Conservation (phyloP, 2,888 invertebrate species). For the Sussaba pulchella region DNA sequence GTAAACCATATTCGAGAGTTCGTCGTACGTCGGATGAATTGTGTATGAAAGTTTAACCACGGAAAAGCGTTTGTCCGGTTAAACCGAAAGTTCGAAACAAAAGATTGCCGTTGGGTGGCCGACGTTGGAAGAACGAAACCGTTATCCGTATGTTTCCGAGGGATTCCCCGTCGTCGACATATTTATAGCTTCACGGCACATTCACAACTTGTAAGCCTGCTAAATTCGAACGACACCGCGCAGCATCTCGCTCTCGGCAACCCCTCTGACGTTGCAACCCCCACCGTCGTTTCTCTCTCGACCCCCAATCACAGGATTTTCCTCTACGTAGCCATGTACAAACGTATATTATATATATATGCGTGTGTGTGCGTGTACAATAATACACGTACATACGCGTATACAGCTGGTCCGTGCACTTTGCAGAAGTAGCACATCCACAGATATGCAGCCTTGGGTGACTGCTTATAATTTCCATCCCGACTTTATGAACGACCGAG, state of each 20-base stretch:
- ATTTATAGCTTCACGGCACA: constrained; percentile 68
- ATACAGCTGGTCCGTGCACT: background rate
- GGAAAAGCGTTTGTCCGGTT: constrained; percentile 2
- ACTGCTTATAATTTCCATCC: constrained; percentile 59
- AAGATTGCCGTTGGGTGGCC: constrained; percentile 61
- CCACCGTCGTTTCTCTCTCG: background rate
- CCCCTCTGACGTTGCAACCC: background rate
- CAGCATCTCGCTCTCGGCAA: constrained; percentile 21
- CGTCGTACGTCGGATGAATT: constrained; percentile 11
- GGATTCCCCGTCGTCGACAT: constrained; percentile 69
- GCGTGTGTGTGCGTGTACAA: background rate
- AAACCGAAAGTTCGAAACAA: constrained; percentile 65
- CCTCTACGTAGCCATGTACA: background rate
- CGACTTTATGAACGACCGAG: constrained; percentile 49
- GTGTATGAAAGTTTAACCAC: constrained; percentile 31
- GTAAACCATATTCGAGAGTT: constrained; percentile 25
- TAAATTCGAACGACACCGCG: constrained; percentile 59
- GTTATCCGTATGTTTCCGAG: constrained; percentile 67
- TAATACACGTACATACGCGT: background rate
- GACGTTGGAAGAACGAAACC: constrained; percentile 64
- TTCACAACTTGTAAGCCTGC: constrained; percentile 64
- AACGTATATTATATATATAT: constrained; percentile 7
- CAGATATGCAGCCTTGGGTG: constrained; percentile 38
- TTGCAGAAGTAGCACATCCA: constrained; percentile 24
- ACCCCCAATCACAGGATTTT: constrained; percentile 13